Conservation (phyloP, 2,888 invertebrate species). For the Drosophila histrio region DNA sequence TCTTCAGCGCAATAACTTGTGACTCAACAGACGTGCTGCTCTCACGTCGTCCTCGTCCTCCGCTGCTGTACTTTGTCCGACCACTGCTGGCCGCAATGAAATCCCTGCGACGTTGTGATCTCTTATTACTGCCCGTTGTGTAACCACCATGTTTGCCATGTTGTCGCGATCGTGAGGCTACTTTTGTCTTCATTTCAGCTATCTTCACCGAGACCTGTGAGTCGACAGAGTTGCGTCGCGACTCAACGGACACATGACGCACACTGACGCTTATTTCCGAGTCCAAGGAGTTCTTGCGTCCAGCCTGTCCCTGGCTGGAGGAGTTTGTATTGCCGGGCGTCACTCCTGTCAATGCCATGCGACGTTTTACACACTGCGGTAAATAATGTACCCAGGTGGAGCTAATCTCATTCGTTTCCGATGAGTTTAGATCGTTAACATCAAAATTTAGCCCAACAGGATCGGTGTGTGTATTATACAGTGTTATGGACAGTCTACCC, state of each 20-base stretch:
- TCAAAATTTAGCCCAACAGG: constrained; percentile 93
- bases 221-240: constrained; percentile 93
- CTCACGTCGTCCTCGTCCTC: constrained; percentile 83
- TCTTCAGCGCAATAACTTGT: constrained; percentile 86
- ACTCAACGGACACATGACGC: constrained; percentile 93
- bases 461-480: constrained; percentile 94
- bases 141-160: constrained; percentile 71
- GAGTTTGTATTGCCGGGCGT: constrained; percentile 83
- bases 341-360: constrained; percentile 90
- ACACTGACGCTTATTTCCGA: constrained; percentile 91
- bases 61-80: constrained; percentile 67
- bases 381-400: constrained; percentile 96
- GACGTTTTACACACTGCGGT: constrained; percentile 92
- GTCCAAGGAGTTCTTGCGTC: constrained; percentile 87
- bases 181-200: constrained; percentile 92
- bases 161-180: constrained; percentile 85
- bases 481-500: constrained; percentile 93
- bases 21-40: constrained; percentile 93
- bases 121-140: constrained; percentile 63
- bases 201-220: constrained; percentile 93
- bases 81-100: constrained; percentile 79
- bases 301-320: constrained; percentile 85
- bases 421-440: constrained; percentile 87
- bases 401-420: constrained; percentile 92
- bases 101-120: constrained; percentile 80